Evolutionary conservation across 64 coral and sea anemone species (phyloP), one percentile per base, ranked within the genome.

Genomic region (Pachyseris speciosa): DNA sequence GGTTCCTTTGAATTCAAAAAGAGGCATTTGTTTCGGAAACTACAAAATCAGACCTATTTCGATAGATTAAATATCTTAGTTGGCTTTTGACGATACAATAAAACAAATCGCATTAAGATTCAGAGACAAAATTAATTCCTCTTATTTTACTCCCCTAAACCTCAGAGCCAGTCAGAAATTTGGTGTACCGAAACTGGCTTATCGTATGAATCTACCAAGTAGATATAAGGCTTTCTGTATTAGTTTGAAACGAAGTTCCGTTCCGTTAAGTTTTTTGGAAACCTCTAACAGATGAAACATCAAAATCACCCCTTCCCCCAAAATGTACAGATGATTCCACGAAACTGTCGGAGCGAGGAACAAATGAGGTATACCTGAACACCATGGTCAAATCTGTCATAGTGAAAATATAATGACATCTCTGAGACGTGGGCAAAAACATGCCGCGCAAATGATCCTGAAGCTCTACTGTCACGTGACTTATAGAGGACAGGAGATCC

Each of bases 401-500:
- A 45, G 97, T 99, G 10, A 99, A 99, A 60, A 99, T 89, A 70
- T 99, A 99, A 74, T 99, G 97, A 86, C 97, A 99, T 76, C 97
- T 85, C 64, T 95, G 97, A 60, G 97, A 72, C 37, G 94, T 99
- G 7, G 86, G 93, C 25, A 99, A 90, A 40, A 90, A 99, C 97
- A 98, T 99, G 24, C 86, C 84, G 33, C 97, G 90, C 15, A 99
- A 69, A 60, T 95, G 81, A 49, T 95, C 86, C 83, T 99, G 97
- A 7, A 99, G 89, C 32, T 99, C 97, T 66, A 99, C 76, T 29
- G 94, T 99, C 70, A 95, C 74, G 57, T 81, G 61, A 30, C 59
- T 92, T 5, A 96, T 63, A 72, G 65, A 75, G 4, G 76, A 83
- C 12, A 96, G 9, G 31, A 96, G 91, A 25, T 93, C 95, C 67